Base-by-base conservation (phyloP, 1,140 invertebrate genomes). In the Elymnias hypermnestra region DNA sequence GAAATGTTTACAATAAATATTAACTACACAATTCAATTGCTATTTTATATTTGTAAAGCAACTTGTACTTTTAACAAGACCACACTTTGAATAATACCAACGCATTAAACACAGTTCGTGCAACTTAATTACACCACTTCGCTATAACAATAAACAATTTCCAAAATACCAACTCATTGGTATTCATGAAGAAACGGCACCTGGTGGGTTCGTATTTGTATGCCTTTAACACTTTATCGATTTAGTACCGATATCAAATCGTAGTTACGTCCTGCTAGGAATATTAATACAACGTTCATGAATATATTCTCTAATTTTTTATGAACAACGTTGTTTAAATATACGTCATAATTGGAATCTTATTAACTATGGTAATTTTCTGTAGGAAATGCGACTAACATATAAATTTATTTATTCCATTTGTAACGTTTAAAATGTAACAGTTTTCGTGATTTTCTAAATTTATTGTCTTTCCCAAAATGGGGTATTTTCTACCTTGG, bases 221-320 rank as follows among this genome's bases (percentile, higher is more conserved):
- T 76, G 65, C 68, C 46, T 52, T 46, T 52, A 57, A 42, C 57
- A 65, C 53, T 38, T 23, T 51, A 59, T 63, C 77, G 77, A 76
- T 78, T 76, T 76, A 72, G 63, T 67, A 58, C 67, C 56, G 72
- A 77, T 78, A 78, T 82, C 69, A 78, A 82, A 78, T 72, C 70
- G 72, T 77, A 73, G 57, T 74, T 67, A 63, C 46, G 29, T 26
- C 38, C 33, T 49, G 38, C 39, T 38, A 14, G 14, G 72, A 74
- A 79, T 79, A 58, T 51, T 54, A 54, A 72, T 42, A 36, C 10
- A 36, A 15, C 5, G 33, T 44, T 38, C 31, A 43, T 39, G 29
- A 40, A 35, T 38, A 44, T 22, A 23, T 14, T 41, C 40, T 13
- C 48, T 40, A 8, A n/a, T n/a, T n/a, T 18, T 3, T 9, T 19